phyloP scores from a whole-genome alignment of 1,140 invertebrate species.

The Microplitis demolitor region DNA sequence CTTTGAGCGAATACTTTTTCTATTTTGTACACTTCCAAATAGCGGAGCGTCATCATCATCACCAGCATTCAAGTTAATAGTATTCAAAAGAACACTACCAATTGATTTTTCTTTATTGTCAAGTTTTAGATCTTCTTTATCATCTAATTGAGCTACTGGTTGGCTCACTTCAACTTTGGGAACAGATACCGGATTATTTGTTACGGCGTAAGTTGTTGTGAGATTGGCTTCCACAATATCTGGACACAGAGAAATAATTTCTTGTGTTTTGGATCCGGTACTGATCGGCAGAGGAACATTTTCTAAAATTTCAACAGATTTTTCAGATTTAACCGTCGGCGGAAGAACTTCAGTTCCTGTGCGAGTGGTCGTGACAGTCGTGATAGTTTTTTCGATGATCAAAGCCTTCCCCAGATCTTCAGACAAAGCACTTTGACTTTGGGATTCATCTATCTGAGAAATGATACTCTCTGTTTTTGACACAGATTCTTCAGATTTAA shows the following conservation, averaged over 20 bases:
- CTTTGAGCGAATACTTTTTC: slow-evolving; percentile 35
- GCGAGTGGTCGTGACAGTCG: slow-evolving; percentile 36
- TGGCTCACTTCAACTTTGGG: background rate
- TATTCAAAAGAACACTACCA: slow-evolving; percentile 25
- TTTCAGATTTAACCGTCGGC: slow-evolving; percentile 34
- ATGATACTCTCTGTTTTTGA: background rate
- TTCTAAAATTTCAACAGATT: slow-evolving; percentile 40
- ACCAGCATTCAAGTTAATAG: background rate
- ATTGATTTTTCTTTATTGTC: slow-evolving; percentile 9
- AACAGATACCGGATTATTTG: slow-evolving; percentile 21
- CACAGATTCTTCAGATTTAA: background rate
- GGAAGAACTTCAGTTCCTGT: slow-evolving; percentile 25
- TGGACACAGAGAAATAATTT: slow-evolving; percentile 49
- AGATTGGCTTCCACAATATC: slow-evolving; percentile 51
- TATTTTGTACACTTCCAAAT: slow-evolving; percentile 54
- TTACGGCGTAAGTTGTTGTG: slow-evolving; percentile 48
- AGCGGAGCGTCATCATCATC: slow-evolving; percentile 39
- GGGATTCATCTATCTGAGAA: background rate
- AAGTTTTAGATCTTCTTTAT: background rate
- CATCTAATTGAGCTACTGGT: slow-evolving; percentile 3
- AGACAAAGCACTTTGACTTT: slow-evolving; percentile 3
- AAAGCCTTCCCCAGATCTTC: slow-evolving; percentile 30
- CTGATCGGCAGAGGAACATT: slow-evolving; percentile 37
- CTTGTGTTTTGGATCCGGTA: slow-evolving; percentile 35
- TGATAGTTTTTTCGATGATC: slow-evolving; percentile 39